A percentile compares a stretch with the other conserved stretches of the same genome.
phyloP scores from a whole-genome alignment of 2,113 vertebrate species.

The Poecilia latipinna region DNA sequence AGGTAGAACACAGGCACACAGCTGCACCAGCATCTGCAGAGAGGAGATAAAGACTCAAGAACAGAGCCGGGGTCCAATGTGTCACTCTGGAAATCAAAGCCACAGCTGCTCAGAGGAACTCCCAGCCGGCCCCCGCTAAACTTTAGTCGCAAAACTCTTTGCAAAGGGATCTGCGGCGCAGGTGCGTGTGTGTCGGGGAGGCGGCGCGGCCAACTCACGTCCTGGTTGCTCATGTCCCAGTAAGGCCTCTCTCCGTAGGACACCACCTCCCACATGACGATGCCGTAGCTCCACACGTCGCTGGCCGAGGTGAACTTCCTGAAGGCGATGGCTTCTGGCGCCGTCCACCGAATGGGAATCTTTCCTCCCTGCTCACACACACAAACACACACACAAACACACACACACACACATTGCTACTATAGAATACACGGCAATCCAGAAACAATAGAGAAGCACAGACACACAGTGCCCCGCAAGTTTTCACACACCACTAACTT shows the following conservation, averaged over 20 bases:
- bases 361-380: constrained; percentile 76
- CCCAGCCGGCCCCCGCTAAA: constrained; percentile 23
- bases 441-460: neutral
- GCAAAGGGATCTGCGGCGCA: neutral
- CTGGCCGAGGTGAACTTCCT: constrained; percentile 84
- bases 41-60: constrained; percentile 65
- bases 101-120: constrained; percentile 34
- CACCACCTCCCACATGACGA: constrained; percentile 87
- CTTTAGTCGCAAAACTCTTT: constrained; percentile 17
- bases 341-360: constrained; percentile 85
- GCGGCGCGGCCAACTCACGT: constrained; percentile 67
- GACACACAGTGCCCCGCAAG: neutral
- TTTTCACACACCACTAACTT: neutral
- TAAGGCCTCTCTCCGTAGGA: constrained; percentile 84
- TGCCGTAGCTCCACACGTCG: constrained; percentile 85
- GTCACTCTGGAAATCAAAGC: constrained; percentile 60
- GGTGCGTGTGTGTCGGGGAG: neutral
- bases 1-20: constrained; percentile 55
- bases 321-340: constrained; percentile 84
- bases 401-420: constrained; percentile 12
- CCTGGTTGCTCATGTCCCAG: constrained; percentile 87
- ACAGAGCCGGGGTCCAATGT: constrained; percentile 47
- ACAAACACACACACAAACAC: constrained; percentile 13
- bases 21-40: constrained; percentile 64
- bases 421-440: constrained; percentile 14